phyloP scores from a whole-genome alignment of 2,888 invertebrate species.

The Agrilus cyanescens region DNA sequence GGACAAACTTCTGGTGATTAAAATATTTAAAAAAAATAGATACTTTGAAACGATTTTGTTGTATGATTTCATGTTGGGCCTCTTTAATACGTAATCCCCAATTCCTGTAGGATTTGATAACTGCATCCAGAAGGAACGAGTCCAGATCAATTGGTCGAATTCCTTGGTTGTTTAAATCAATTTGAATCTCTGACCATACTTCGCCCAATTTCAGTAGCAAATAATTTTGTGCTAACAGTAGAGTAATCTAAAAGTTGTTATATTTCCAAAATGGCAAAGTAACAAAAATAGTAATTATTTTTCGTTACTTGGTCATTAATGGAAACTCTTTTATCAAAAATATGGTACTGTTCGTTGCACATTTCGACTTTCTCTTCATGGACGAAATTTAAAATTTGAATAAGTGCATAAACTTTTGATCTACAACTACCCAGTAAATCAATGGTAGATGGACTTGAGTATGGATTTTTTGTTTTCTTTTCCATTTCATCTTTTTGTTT shows the following conservation, averaged over 20 bases:
- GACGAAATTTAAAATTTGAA: conserved; percentile 28
- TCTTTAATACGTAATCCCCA: conserved; percentile 29
- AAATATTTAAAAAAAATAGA: neutral
- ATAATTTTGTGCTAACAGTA: conserved; percentile 34
- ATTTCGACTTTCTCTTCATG: conserved; percentile 26
- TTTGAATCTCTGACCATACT: conserved; percentile 34
- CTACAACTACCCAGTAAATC: conserved; percentile 35
- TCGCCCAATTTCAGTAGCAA: conserved; percentile 36
- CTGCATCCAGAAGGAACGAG: conserved; percentile 26
- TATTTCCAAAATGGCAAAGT: too few relatives aligned
- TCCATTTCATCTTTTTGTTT: conserved; percentile 30
- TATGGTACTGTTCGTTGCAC: conserved; percentile 32
- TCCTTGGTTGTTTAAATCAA: conserved; percentile 28
- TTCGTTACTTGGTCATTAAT: conserved; percentile 10
- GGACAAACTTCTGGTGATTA: too few relatives aligned
- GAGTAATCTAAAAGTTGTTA: conserved; percentile 29
- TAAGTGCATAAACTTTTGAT: conserved; percentile 37
- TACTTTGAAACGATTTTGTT: too few relatives aligned
- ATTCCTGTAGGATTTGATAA: conserved; percentile 28
- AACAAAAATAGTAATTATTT: too few relatives aligned
- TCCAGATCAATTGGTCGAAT: conserved; percentile 31
- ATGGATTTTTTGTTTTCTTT: conserved; percentile 19
- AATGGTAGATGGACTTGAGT: conserved; percentile 28
- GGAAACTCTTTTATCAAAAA: conserved; percentile 23
- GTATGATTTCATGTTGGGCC: conserved; percentile 19